Conservation (phyloP, 37 sponge, comb jelly and placozoan genomes). For the Haliclona indistincta region DNA sequence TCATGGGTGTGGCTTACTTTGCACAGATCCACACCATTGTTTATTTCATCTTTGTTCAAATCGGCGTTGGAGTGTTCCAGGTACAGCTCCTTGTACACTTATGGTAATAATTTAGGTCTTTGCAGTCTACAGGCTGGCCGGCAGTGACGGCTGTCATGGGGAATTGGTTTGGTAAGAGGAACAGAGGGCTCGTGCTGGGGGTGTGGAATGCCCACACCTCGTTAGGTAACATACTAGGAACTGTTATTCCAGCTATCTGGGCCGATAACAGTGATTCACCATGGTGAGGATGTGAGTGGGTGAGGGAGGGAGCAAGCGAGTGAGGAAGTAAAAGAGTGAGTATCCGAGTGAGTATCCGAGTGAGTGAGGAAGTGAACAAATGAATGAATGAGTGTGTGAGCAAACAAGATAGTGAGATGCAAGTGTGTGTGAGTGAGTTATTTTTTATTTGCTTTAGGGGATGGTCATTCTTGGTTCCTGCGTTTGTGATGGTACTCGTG, state of each 20-base stretch:
- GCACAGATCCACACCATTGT: conserved; percentile 47
- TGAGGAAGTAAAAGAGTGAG: too few relatives aligned
- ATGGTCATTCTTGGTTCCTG: conserved; percentile 70
- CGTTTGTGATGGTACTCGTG: conserved; percentile 51
- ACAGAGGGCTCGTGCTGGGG: conserved; percentile 92
- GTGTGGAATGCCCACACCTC: conserved; percentile 95
- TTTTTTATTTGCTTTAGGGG: conserved; percentile 19
- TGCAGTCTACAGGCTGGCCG: conserved; percentile 62
- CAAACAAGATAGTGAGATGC: too few relatives aligned
- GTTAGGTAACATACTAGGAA: too few relatives aligned
- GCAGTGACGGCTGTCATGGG: conserved; percentile 86
- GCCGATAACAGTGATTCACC: conserved; percentile 36
- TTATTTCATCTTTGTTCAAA: conserved; percentile 58
- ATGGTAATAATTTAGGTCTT: not conserved
- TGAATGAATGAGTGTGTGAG: too few relatives aligned
- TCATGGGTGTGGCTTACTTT: conserved; percentile 44
- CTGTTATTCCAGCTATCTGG: conserved; percentile 84
- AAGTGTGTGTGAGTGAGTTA: too few relatives aligned
- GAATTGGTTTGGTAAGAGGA: conserved; percentile 89
- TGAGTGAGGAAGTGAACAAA: too few relatives aligned
- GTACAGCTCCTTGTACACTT: not conserved
- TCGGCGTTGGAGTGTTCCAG: conserved; percentile 19
- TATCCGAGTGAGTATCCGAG: too few relatives aligned
- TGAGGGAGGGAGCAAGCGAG: too few relatives aligned
- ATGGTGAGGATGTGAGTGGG: too few relatives aligned